Base-by-base conservation (phyloP, 2,797 vertebrate genomes). In the Dallia pectoralis region DNA sequence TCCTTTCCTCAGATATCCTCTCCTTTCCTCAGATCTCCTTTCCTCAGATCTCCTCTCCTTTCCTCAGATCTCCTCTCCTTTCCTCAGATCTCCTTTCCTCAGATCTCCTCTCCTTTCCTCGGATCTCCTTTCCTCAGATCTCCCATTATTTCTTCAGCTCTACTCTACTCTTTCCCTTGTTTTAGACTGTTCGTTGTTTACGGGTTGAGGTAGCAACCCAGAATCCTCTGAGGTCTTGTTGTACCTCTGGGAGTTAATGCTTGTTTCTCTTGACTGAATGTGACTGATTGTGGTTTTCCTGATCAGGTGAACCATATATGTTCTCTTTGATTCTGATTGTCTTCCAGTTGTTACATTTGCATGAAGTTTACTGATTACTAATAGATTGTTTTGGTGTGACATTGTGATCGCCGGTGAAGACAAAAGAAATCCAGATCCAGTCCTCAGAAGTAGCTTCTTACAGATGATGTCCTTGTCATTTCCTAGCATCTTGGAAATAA, bases 401-500 rank as follows among this genome's bases (percentile, higher is more conserved):
- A 69, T 68, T 59, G 56, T 12, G 32, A 67, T 76, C 67, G 67
- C 11, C 15, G 69, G 73, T 53, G 59, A 72, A 83, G 78, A 81
- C 77, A 77, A 80, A 62, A 73, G 74, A 83, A 74, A 71, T 30
- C 19, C 22, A 47, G 32, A 71, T 30, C 19, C 22, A 47, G 32
- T 47, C 80, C 77, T 69, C 75, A 27, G 44, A 83, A 84, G 74
- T 77, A 79, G 84, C 72, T 77, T 70, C 29, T 0, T 9, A 67
- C 65, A 77, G 74, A 87, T 81, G 78, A 77, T 84, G 79, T 79
- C 0, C 7, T 90, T 86, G 79, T 74, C 79, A 83, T 89, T 86
- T 85, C 79, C 76, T 83, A 81, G 69, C 87, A 36, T 91, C 65
- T 49, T 67, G 80, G 87, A 89, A 66, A 7, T 87, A 88, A 56